Evolutionary conservation across 2,888 invertebrate genomes (phyloP).

Genomic region (Eupithecia insigniata): DNA sequence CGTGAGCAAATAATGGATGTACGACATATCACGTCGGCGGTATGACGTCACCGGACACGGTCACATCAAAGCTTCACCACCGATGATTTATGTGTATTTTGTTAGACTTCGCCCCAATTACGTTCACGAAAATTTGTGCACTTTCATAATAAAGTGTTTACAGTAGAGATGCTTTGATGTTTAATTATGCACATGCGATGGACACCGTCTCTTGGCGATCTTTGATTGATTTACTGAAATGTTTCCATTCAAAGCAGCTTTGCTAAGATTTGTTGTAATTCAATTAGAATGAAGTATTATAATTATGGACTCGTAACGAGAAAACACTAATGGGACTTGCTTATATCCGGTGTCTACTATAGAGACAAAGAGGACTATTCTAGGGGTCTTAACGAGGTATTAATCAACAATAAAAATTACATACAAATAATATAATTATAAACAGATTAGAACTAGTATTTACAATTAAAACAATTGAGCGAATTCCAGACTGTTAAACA

Average conservation of each 20-base stretch:
- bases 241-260: slow-evolving; percentile 22
- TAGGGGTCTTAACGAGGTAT: too few species aligned
- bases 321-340: background rate
- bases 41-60: slow-evolving; percentile 79
- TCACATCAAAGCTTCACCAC: slow-evolving; percentile 75
- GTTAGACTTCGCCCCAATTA: slow-evolving; percentile 78
- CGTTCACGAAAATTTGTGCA: slow-evolving; percentile 75
- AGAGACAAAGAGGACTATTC: background rate
- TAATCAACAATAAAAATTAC: too few species aligned
- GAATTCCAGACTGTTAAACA: too few species aligned
- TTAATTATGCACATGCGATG: slow-evolving; percentile 69
- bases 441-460: too few species aligned
- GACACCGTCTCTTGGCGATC: slow-evolving; percentile 55
- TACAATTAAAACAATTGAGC: too few species aligned
- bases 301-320: background rate
- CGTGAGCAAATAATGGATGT: slow-evolving; percentile 82
- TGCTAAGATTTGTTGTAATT: slow-evolving; percentile 20
- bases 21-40: slow-evolving; percentile 68
- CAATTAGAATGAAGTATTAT: slow-evolving; percentile 11
- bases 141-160: slow-evolving; percentile 76
- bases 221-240: slow-evolving; percentile 69
- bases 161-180: slow-evolving; percentile 74
- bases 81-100: slow-evolving; percentile 80
- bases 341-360: background rate
- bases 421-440: too few species aligned